Base-by-base conservation (phyloP, 2,797 vertebrate genomes). In the Neosilurus mollespiculum region DNA sequence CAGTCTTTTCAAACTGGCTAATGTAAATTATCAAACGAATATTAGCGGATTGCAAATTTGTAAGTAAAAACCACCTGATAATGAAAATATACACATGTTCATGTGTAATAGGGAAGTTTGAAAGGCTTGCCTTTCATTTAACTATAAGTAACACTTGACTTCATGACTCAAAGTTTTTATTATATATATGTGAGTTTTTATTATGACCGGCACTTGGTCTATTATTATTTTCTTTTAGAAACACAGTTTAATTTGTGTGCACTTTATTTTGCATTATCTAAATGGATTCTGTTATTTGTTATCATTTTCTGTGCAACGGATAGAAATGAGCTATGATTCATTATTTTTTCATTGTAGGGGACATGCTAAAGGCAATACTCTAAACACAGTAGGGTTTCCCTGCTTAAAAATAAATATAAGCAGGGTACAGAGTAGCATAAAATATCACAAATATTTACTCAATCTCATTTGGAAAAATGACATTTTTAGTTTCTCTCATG, bases 371-470 rank as follows among this genome's bases (percentile, higher is more conserved):
- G 64, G 51, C 3, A n/a, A 53, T 14, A 26, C 37, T 26, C 9
- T 78, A 65, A 18, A 65, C 59, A 64, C 59, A 64, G 37, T 64
- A 18, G 59, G 76, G 9, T n/a, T 51, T 64, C 76, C 4, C 9
- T n/a, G 59, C 14, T 64, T 49, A 26, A 78, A 78, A 78, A 61
- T 18, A 64, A 64, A 51, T 7, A 65, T 5, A 49, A 49, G 37
- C 49, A 61, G 2, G 18, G 11, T n/a, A 8, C 37, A 59, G 56
- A 2, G 51, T 34, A 37, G 10, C 12, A 54, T 8, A 61, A 70
- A 67, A 56, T 30, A 67, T 84, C 70, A 51, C 80, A 77, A 24
- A 69, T 14, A 78, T 69, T 71, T 76, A 65, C 66, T 75, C 18
- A 53, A 16, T 22, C 4, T 8, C 49, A 12, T 58, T 82, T 75